Base-by-base conservation (phyloP, 1,140 invertebrate species). In the Trissolcus basalis region DNA sequence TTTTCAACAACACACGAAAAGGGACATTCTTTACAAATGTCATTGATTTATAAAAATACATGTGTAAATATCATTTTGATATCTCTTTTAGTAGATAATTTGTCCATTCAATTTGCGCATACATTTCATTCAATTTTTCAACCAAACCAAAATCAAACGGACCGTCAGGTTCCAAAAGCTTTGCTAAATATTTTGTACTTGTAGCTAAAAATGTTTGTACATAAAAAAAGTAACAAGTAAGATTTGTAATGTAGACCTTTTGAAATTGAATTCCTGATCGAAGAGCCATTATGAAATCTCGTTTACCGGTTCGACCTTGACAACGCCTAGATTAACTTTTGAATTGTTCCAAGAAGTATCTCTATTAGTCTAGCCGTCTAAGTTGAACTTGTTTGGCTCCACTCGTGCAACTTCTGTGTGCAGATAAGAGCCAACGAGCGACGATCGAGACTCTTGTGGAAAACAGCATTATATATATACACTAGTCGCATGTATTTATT, bases 311-410 rank as follows among this genome's bases (percentile, higher is more conserved):
- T 64, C 47, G 82, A 83, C 61, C 48, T 60, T 61, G 81, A 72
- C 71, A 77, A 77, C 69, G 81, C 77, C 56, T 83, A 84, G 80
- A 65, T 51, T 84, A 84, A 74, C 69, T 82, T 82, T 81, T 79
- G 77, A 78, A 76, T 81, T 76, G 72, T 76, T 76, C 65, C 60
- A 70, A 55, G 47, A 60, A 65, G 55, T 65, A 64, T 76, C 60
- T 75, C 53, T 75, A 69, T 69, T 75, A 64, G 39, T 32, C 44
- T 75, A 75, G 59, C 44, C 35, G 36, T 75, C 44, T 75, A 76
- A 70, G 44, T 45, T 65, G 39, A 49, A 76, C 67, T 76, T 75
- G 15, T 47, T 70, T 70, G 65, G 44, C 71, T 56, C 50, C 8
- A 33, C 50, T 73, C 55, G 35, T 41, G 39, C 16, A 54, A 65